Conservation (phyloP, 2,797 vertebrate species). For the Threskiornis aethiopicus region DNA sequence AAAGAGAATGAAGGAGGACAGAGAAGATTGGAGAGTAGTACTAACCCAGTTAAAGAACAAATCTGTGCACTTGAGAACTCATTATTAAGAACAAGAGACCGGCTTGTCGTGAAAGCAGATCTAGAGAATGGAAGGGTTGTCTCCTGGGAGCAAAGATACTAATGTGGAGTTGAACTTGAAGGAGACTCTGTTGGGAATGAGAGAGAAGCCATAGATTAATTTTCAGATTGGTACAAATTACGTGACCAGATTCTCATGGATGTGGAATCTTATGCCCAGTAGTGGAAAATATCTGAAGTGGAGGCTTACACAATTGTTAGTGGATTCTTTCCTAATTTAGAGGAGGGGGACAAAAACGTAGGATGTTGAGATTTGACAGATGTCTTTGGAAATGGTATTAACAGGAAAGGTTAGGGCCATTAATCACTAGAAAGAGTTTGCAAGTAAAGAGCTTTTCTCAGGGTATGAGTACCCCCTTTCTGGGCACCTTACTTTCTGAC, state of each 20-base stretch:
- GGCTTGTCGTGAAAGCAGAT: background rate
- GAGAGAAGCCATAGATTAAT: background rate
- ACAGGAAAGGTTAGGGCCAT: background rate
- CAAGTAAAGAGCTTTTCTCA: background rate
- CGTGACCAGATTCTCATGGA: background rate
- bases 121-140: background rate
- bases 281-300: background rate
- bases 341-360: background rate
- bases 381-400: background rate
- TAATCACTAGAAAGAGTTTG: background rate
- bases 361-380: background rate
- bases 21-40: background rate
- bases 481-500: background rate
- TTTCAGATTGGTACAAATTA: background rate
- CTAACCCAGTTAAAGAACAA: slow-evolving; percentile 27
- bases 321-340: background rate
- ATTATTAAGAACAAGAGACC: slow-evolving; percentile 10
- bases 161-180: background rate
- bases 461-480: background rate
- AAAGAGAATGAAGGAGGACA: background rate
- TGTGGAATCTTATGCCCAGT: background rate
- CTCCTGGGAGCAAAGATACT: background rate
- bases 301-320: background rate
- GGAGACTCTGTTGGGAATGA: background rate
- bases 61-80: background rate